A percentile compares a stretch with the other conserved stretches of the same genome.
phyloP scores from a whole-genome alignment of 1,140 invertebrate genomes.

The Rhyzopertha dominica region DNA sequence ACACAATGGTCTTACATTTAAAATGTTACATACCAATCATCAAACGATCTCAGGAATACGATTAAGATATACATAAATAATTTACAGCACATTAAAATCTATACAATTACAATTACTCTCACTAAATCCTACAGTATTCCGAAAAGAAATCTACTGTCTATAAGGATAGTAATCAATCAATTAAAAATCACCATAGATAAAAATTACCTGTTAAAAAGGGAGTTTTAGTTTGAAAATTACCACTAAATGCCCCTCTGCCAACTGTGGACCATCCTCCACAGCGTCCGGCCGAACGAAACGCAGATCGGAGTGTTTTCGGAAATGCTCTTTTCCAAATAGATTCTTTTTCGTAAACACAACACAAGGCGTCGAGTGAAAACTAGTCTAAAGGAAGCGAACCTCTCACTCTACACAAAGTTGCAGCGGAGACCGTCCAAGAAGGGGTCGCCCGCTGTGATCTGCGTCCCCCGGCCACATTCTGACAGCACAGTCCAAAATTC shows the following conservation, averaged over 20 bases:
- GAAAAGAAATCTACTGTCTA: background rate
- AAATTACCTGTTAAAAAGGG: background rate
- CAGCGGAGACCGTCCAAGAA: conserved; percentile 27
- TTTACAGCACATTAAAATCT: conserved; percentile 11
- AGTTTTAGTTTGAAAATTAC: conserved; percentile 1
- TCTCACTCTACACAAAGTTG: conserved; percentile 38
- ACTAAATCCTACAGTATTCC: background rate
- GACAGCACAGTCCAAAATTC: conserved; percentile 15
- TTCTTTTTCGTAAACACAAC: conserved; percentile 65
- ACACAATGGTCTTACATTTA: too few species aligned
- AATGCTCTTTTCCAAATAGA: conserved; percentile 61
- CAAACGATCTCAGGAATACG: too few species aligned
- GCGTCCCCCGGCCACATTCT: conserved; percentile 14
- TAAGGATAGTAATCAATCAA: conserved; percentile 5
- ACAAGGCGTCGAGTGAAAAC: conserved; percentile 50
- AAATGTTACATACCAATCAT: too few species aligned
- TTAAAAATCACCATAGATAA: conserved; percentile 9
- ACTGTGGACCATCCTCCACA: background rate
- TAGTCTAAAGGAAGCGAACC: conserved; percentile 36
- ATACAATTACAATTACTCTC: conserved; percentile 3
- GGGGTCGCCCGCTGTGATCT: conserved; percentile 27
- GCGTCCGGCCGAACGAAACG: conserved; percentile 6
- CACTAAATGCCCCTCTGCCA: background rate
- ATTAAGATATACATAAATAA: too few species aligned
- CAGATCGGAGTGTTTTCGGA: conserved; percentile 62